Percentiles rank a stretch among this genome's conserved stretches.
These are phyloP conservation scores for Torymus auratus DNA, from an alignment of 2,888 invertebrate species.

Conservation along the genomic window DNA sequence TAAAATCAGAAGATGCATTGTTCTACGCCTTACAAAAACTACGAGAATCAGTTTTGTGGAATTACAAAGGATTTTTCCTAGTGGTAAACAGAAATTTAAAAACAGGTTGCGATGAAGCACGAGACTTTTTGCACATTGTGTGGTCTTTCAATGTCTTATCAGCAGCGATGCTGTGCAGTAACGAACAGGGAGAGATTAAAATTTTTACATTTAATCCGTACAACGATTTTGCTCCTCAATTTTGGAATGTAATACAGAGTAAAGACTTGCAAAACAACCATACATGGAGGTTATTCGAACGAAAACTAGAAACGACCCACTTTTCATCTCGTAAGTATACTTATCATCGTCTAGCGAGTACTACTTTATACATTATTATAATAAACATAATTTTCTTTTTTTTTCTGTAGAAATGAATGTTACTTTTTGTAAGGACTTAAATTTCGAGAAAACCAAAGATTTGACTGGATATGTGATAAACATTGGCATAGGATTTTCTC, in stretches of 20 bases:
- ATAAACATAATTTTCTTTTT: no score
- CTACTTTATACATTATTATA: no score
- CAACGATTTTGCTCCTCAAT: neutral
- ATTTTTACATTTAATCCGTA: conserved; percentile 8
- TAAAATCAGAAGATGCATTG: neutral
- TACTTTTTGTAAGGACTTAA: neutral
- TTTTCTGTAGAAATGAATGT: no score
- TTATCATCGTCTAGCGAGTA: no score
- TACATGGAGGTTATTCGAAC: conserved; percentile 10
- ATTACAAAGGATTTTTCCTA: conserved; percentile 4
- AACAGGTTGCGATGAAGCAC: neutral
- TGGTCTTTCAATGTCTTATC: conserved; percentile 28
- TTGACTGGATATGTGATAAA: neutral
- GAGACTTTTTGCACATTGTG: neutral
- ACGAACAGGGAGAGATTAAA: neutral
- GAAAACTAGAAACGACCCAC: neutral
- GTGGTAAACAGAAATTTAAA: neutral
- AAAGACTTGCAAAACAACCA: neutral
- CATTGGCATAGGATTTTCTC: neutral
- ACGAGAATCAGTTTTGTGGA: neutral
- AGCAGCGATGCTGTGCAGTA: neutral
- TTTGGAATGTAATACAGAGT: conserved; percentile 2
- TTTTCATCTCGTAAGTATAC: no score
- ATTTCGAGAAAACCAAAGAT: conserved; percentile 11
- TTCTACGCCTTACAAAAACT: neutral